A percentile compares a stretch with the other conserved stretches of the same genome.
Conservation (phyloP, 2,888 invertebrate species). For the Willowsia nigromaculata region DNA sequence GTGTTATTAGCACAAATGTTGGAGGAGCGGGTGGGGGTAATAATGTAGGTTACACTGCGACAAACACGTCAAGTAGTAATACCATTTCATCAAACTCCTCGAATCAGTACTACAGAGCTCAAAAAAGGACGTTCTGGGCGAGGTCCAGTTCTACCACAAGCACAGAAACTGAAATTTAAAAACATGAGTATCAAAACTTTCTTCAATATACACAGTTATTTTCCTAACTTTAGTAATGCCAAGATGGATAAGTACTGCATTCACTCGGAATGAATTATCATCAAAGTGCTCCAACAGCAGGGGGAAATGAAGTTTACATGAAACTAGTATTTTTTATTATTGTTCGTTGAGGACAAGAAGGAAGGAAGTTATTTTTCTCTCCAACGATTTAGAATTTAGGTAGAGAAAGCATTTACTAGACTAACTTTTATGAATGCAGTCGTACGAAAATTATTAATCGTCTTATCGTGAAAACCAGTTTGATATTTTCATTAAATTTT, state of each 20-base stretch:
- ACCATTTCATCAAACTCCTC: constrained; percentile 60
- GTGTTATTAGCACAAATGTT: constrained; percentile 41
- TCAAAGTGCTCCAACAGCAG: too few relatives aligned
- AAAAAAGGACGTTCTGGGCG: constrained; percentile 78
- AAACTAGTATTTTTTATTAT: too few relatives aligned
- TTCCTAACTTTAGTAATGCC: too few relatives aligned
- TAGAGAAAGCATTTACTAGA: too few relatives aligned
- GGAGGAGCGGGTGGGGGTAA: constrained; percentile 3
- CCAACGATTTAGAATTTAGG: too few relatives aligned
- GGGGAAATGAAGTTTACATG: too few relatives aligned
- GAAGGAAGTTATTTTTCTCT: too few relatives aligned
- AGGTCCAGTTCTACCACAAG: constrained; percentile 77
- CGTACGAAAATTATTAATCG: not conserved
- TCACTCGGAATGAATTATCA: too few relatives aligned
- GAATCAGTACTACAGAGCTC: constrained; percentile 76
- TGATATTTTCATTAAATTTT: not conserved
- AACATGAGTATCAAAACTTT: not conserved
- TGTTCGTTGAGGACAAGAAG: too few relatives aligned
- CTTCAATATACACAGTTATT: too few relatives aligned
- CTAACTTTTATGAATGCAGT: too few relatives aligned
- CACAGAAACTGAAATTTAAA: constrained; percentile 78
- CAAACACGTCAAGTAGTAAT: constrained; percentile 57
- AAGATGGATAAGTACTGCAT: not conserved
- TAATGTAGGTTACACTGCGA: constrained; percentile 53
- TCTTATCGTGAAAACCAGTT: not conserved